Conservation (phyloP, 2,113 vertebrate genomes). For the Chaetorhynchus papuensis region DNA sequence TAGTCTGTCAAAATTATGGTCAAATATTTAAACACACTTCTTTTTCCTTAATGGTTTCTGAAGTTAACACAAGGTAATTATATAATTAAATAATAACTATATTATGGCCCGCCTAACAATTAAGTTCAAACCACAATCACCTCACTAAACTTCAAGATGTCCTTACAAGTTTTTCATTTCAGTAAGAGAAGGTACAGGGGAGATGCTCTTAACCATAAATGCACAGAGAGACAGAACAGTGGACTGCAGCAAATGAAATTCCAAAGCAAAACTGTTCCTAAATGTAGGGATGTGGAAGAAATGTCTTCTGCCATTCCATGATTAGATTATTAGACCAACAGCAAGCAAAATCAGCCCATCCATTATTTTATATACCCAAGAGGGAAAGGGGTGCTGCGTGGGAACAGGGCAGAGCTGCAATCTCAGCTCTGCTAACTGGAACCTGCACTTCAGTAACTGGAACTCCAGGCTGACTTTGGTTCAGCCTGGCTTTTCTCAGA, state of each 20-base stretch:
- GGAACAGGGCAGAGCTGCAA: not conserved
- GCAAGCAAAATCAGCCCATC: not conserved
- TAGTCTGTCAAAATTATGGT: slow-evolving; percentile 7
- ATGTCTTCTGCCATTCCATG: not conserved
- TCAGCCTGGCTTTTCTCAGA: not conserved
- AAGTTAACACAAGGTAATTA: not conserved
- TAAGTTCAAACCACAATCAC: not conserved
- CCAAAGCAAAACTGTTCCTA: not conserved
- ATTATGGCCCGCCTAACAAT: not conserved
- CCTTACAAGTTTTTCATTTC: not conserved
- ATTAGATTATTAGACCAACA: not conserved
- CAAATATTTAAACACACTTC: not conserved
- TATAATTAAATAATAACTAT: not conserved
- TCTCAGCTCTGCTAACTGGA: not conserved
- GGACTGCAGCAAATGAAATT: not conserved
- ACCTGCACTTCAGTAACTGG: not conserved
- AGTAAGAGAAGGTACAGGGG: not conserved
- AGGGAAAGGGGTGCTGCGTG: not conserved
- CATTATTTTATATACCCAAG: not conserved
- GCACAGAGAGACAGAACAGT: not conserved
- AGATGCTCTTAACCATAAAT: not conserved
- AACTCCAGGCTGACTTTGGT: not conserved
- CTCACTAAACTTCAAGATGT: not conserved
- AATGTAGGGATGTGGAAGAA: not conserved
- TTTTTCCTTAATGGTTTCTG: slow-evolving; percentile 2